phyloP scores from a whole-genome alignment of 2,797 vertebrate species.

The Chiloscyllium punctatum region DNA sequence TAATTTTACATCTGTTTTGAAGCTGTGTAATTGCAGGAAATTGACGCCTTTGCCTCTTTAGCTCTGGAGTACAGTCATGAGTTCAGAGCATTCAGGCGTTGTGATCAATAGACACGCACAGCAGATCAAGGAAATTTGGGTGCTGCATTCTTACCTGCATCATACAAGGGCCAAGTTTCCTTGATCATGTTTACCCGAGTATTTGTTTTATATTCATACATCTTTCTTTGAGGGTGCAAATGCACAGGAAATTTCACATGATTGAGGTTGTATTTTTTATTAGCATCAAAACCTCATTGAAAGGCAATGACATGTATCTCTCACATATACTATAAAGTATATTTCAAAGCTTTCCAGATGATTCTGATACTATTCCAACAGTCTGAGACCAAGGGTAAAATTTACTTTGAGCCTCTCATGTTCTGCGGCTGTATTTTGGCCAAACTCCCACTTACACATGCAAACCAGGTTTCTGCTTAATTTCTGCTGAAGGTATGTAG shows the following conservation, averaged over 20 bases:
- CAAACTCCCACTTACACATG: background rate
- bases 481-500: background rate
- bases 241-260: background rate
- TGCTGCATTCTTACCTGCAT: background rate
- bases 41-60: background rate
- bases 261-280: background rate
- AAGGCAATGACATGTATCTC: background rate
- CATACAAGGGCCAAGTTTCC: background rate
- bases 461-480: background rate
- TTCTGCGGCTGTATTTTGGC: background rate
- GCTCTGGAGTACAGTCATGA: background rate
- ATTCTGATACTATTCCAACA: background rate
- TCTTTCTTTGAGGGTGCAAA: background rate
- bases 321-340: background rate
- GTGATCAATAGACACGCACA: background rate
- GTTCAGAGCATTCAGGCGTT: background rate
- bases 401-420: background rate
- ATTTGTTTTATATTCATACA: background rate
- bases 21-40: conserved; percentile 22
- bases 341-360: background rate
- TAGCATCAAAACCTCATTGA: background rate
- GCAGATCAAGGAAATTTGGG: background rate
- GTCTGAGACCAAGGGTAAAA: background rate
- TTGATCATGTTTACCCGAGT: background rate
- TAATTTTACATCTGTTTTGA: conserved; percentile 3